phyloP scores from a whole-genome alignment of 2,888 invertebrate genomes.

The Oxycera nigricornis region DNA sequence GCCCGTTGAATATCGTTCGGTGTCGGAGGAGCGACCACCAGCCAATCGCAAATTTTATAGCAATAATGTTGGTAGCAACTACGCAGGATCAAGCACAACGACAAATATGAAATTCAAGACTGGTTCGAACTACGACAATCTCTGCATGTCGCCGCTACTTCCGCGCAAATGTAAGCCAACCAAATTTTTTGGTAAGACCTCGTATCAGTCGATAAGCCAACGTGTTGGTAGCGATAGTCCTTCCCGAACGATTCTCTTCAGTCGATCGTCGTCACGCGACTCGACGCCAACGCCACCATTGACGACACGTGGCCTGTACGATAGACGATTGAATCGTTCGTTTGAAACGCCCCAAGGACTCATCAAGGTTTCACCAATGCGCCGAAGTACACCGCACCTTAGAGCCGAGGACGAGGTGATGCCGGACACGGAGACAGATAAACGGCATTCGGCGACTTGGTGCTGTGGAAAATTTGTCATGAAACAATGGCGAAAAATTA shows the following conservation, averaged over 20 bases:
- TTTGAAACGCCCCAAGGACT: constrained; percentile 57
- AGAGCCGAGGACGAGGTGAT: constrained; percentile 50
- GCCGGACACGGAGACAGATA: constrained; percentile 48
- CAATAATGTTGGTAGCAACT: background rate
- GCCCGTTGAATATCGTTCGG: constrained; percentile 46
- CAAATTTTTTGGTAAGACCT: constrained; percentile 49
- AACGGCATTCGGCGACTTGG: constrained; percentile 65
- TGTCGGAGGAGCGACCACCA: constrained; percentile 47
- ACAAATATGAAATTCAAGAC: constrained; percentile 54
- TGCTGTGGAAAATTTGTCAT: constrained; percentile 80
- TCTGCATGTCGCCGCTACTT: constrained; percentile 60
- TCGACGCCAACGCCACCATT: constrained; percentile 35
- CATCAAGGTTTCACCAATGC: constrained; percentile 55
- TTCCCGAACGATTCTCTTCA: constrained; percentile 26
- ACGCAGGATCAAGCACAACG: background rate
- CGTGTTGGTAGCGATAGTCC: constrained; percentile 27
- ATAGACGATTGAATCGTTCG: constrained; percentile 60
- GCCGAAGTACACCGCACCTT: constrained; percentile 60
- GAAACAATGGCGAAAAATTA: constrained; percentile 78
- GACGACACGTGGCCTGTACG: constrained; percentile 55
- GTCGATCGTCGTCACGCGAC: constrained; percentile 36
- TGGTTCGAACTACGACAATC: constrained; percentile 61
- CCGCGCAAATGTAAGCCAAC: constrained; percentile 59
- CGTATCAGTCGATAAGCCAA: constrained; percentile 32
- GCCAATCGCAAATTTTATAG: constrained; percentile 34